Conservation (phyloP, 2,888 invertebrate species). For the Ctenicera cuprea region DNA sequence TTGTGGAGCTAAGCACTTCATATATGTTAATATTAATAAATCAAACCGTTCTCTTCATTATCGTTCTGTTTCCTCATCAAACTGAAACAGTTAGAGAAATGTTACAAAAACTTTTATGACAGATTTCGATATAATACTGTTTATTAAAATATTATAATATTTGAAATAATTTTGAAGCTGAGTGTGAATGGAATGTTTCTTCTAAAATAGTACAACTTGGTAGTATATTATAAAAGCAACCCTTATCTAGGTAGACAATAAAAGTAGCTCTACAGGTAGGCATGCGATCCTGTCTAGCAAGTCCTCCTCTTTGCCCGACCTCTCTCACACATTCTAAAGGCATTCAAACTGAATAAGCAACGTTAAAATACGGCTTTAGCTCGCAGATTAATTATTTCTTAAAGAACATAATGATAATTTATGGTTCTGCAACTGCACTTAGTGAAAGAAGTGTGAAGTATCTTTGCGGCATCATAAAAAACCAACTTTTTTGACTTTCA, state of each 20-base stretch:
- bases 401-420: conserved; percentile 17
- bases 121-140: no score
- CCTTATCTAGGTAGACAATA: conserved; percentile 34
- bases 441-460: conserved; percentile 13
- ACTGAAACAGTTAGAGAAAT: no score
- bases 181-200: no score
- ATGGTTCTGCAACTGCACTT: conserved; percentile 19
- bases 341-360: conserved; percentile 32
- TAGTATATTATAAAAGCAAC: background rate
- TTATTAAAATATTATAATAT: no score
- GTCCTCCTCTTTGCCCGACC: conserved; percentile 37
- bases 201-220: background rate
- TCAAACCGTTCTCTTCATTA: no score
- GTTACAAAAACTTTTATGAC: no score
- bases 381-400: conserved; percentile 35
- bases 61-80: no score
- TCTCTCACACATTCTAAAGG: conserved; percentile 31
- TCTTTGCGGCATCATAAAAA: background rate
- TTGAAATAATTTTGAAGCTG: no score
- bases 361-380: conserved; percentile 32
- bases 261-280: conserved; percentile 40
- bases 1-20: no score
- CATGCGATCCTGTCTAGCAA: conserved; percentile 45
- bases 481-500: background rate
- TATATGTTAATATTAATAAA: no score